A percentile compares a stretch with the other conserved stretches of the same genome.
phyloP scores from a whole-genome alignment of 2,113 vertebrate species.

The Fulica atra region DNA sequence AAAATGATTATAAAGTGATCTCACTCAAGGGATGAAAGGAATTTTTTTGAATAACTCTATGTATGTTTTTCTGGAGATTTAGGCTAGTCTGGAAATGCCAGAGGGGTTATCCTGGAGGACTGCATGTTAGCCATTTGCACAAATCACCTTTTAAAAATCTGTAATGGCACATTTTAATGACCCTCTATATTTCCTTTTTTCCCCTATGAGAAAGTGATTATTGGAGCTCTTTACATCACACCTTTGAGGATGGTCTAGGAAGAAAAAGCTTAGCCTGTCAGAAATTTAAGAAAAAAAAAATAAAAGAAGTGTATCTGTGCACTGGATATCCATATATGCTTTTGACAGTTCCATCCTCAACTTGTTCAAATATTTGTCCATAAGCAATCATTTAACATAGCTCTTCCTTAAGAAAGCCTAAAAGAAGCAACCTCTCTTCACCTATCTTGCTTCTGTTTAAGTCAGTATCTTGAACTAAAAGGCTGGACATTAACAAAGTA shows the following conservation, averaged over 20 bases:
- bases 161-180: slow-evolving; percentile 35
- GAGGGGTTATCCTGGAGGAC: background rate
- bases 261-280: slow-evolving; percentile 19
- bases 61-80: slow-evolving; percentile 11
- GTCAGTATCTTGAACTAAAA: background rate
- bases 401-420: background rate
- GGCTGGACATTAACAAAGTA: background rate
- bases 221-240: background rate
- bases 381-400: background rate
- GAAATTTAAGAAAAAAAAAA: background rate
- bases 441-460: background rate
- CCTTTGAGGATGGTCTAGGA: background rate
- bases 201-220: background rate
- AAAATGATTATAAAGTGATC: slow-evolving; percentile 25
- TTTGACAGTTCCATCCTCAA: background rate
- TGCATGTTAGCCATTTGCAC: background rate
- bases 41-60: slow-evolving; percentile 34
- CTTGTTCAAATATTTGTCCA: background rate
- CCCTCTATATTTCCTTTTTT: background rate
- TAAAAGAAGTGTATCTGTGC: background rate
- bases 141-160: background rate
- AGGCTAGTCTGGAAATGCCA: background rate
- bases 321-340: background rate
- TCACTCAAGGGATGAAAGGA: slow-evolving; percentile 8
- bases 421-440: background rate